Conservation (phyloP, 2,113 vertebrate genomes). For the Stercorarius parasiticus region DNA sequence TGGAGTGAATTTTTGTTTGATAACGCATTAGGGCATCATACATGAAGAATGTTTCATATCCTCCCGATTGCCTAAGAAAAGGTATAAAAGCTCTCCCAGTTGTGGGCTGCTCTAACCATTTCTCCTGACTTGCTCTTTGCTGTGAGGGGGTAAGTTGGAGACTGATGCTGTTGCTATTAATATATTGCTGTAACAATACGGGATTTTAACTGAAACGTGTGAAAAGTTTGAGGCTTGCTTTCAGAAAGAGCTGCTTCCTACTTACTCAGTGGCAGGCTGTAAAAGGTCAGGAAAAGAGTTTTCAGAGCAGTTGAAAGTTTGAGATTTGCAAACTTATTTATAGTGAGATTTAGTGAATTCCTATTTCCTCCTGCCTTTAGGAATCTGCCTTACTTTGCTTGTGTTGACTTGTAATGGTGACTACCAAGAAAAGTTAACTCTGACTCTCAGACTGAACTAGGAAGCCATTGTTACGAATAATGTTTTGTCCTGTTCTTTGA, state of each 20-base stretch:
- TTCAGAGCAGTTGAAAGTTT: background rate
- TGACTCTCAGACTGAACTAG: background rate
- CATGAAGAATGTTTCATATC: background rate
- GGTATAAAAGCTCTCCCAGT: background rate
- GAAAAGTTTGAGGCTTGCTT: background rate
- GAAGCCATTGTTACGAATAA: background rate
- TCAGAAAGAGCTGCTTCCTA: background rate
- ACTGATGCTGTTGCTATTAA: background rate
- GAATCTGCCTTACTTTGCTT: background rate
- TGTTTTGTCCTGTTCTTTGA: background rate
- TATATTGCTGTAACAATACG: background rate
- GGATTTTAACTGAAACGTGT: background rate
- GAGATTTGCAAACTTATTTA: background rate
- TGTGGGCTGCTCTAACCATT: background rate
- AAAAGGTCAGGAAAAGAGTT: background rate
- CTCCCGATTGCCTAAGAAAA: conserved; percentile 1
- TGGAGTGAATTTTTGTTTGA: conserved; percentile 4
- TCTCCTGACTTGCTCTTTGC: background rate
- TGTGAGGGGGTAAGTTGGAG: background rate
- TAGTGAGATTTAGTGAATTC: background rate
- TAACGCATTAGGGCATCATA: background rate
- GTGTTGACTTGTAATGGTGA: too few species aligned
- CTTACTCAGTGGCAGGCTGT: background rate
- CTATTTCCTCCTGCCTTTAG: background rate
- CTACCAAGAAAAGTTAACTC: background rate